Conservation (phyloP, 2,113 vertebrate species). For the Motacilla alba region DNA sequence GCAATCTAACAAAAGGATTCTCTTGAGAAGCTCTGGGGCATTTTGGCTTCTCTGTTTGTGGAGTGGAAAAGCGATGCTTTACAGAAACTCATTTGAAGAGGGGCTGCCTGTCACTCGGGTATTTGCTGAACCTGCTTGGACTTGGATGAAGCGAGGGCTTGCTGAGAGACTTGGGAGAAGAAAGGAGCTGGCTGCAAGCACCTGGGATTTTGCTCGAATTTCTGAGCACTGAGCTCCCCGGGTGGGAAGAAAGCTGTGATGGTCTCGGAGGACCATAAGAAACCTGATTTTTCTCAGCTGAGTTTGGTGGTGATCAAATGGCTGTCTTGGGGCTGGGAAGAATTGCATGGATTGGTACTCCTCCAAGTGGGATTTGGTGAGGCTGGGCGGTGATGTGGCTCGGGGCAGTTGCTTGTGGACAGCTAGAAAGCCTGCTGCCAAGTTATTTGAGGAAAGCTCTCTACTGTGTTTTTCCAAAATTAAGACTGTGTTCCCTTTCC, state of each 20-base stretch:
- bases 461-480: neutral
- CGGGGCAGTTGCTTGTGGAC: neutral
- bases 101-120: neutral
- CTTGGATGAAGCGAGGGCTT: neutral
- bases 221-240: neutral
- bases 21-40: neutral
- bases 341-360: neutral
- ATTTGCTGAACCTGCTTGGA: neutral
- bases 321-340: neutral
- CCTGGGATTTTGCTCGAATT: neutral
- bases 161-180: neutral
- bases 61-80: neutral
- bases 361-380: neutral
- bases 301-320: neutral
- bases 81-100: neutral
- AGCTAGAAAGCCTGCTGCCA: neutral
- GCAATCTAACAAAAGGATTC: neutral
- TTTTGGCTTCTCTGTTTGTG: neutral
- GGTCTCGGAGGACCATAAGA: neutral
- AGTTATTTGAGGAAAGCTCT: neutral
- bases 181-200: neutral
- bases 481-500: neutral
- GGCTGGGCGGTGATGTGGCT: neutral
- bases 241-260: neutral
- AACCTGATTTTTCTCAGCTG: neutral